Conservation (phyloP, 2,888 invertebrate genomes). For the Gastracanthus pulcherrimus region DNA sequence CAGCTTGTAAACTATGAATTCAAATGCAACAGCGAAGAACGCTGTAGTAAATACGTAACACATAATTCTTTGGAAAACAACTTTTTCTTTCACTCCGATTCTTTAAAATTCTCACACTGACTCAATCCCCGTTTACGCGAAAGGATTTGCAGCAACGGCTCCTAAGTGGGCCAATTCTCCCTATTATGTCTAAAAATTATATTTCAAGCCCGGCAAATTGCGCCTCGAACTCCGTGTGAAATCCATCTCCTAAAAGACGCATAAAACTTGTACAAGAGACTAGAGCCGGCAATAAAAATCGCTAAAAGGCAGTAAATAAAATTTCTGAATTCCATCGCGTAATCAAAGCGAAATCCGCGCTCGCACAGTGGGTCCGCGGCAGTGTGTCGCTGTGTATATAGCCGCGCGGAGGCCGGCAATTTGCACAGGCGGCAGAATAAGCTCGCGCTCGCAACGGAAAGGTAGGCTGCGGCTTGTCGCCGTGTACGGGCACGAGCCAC, state of each 20-base stretch:
- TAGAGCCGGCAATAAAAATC: not conserved
- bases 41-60: too few relatives aligned
- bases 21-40: too few relatives aligned
- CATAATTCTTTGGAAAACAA: too few relatives aligned
- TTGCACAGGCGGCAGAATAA: too few relatives aligned
- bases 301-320: not conserved
- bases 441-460: not conserved
- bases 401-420: not conserved
- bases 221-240: not conserved
- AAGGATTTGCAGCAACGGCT: not conserved
- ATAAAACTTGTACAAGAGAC: too few relatives aligned
- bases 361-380: too few relatives aligned
- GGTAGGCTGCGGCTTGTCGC: not conserved
- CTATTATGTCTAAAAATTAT: not conserved
- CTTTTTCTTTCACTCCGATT: too few relatives aligned
- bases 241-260: too few relatives aligned
- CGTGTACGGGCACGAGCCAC: not conserved
- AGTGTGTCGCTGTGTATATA: too few relatives aligned
- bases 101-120: too few relatives aligned
- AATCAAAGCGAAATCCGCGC: not conserved
- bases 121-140: too few relatives aligned
- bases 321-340: constrained; percentile 14
- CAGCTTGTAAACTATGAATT: too few relatives aligned
- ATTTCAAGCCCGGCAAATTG: not conserved
- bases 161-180: not conserved